phyloP scores from a whole-genome alignment of 2,888 invertebrate genomes.

The Morpho helenor region DNA sequence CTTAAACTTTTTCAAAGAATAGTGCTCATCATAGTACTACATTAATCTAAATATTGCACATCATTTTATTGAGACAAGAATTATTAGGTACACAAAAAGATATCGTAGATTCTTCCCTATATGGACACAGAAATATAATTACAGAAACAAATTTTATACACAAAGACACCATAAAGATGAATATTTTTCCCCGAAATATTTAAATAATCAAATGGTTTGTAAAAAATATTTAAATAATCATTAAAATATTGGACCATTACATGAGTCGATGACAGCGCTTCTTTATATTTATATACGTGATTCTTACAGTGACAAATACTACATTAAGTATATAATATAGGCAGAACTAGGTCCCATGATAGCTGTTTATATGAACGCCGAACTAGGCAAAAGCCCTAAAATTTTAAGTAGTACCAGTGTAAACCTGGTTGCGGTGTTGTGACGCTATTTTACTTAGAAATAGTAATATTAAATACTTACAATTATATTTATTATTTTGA shows the following conservation, averaged over 20 bases:
- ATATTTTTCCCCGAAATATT: background rate
- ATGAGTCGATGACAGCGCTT: conserved; percentile 10
- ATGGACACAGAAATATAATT: background rate
- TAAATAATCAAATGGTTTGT: conserved; percentile 1
- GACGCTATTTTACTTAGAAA: conserved; percentile 26
- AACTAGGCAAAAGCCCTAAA: conserved; percentile 34
- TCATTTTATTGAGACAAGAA: conserved; percentile 1
- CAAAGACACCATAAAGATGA: background rate
- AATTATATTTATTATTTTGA: conserved; percentile 47
- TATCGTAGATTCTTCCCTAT: conserved; percentile 2
- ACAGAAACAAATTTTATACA: background rate
- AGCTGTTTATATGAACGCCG: conserved; percentile 27
- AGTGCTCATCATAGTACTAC: conserved; percentile 17
- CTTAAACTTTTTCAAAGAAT: conserved; percentile 19
- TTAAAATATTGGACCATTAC: conserved; percentile 22
- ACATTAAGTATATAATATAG: conserved; percentile 18
- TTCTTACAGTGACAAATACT: conserved; percentile 13
- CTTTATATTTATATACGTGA: conserved; percentile 1
- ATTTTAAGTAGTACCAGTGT: conserved; percentile 32
- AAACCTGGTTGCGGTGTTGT: conserved; percentile 29
- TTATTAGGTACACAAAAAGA: conserved; percentile 2
- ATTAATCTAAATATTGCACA: conserved; percentile 11
- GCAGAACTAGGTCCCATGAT: conserved; percentile 36
- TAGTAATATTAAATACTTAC: conserved; percentile 36
- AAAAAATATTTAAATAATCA: conserved; percentile 6